A percentile compares a stretch with the other conserved stretches of the same genome.
Conservation (phyloP, 1,140 invertebrate genomes). For the Thaumetopoea pityocampa region DNA sequence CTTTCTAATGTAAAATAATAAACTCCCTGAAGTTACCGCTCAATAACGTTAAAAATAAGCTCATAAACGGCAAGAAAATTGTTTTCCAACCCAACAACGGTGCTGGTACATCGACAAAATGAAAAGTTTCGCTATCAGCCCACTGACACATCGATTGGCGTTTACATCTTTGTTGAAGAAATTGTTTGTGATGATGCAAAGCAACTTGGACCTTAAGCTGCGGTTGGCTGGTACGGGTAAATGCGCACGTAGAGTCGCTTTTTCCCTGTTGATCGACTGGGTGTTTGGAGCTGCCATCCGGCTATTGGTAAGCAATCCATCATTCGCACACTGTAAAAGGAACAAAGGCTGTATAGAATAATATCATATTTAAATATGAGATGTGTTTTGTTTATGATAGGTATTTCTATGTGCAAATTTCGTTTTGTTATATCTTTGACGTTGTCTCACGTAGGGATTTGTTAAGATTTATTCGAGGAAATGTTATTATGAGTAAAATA, state of each 20-base stretch:
- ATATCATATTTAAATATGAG: slow-evolving; percentile 30
- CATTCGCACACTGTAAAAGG: slow-evolving; percentile 51
- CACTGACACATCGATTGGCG: slow-evolving; percentile 70
- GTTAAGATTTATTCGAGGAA: too few relatives aligned
- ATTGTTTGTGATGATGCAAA: slow-evolving; percentile 53
- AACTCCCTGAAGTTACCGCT: slow-evolving; percentile 50
- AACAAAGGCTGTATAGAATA: slow-evolving; percentile 42
- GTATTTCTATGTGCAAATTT: background rate
- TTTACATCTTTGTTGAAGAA: slow-evolving; percentile 70
- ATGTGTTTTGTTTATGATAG: slow-evolving; percentile 2
- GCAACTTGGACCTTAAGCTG: slow-evolving; percentile 53
- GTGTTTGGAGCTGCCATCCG: slow-evolving; percentile 54
- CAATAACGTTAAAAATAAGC: slow-evolving; percentile 71
- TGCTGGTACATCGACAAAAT: slow-evolving; percentile 65
- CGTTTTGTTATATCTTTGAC: slow-evolving; percentile 15
- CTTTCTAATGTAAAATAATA: too few relatives aligned
- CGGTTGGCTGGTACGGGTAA: slow-evolving; percentile 13
- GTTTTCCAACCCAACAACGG: slow-evolving; percentile 57
- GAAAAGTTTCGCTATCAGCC: slow-evolving; percentile 71
- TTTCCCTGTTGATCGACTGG: slow-evolving; percentile 38
- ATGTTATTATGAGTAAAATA: too few relatives aligned
- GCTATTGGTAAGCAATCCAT: slow-evolving; percentile 61
- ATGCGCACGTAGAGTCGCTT: slow-evolving; percentile 29
- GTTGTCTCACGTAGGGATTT: too few relatives aligned
- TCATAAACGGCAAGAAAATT: slow-evolving; percentile 65